These are phyloP conservation scores for Pituophis catenifer DNA, from an alignment of 2,113 vertebrate genomes.

Conservation along the genomic window DNA sequence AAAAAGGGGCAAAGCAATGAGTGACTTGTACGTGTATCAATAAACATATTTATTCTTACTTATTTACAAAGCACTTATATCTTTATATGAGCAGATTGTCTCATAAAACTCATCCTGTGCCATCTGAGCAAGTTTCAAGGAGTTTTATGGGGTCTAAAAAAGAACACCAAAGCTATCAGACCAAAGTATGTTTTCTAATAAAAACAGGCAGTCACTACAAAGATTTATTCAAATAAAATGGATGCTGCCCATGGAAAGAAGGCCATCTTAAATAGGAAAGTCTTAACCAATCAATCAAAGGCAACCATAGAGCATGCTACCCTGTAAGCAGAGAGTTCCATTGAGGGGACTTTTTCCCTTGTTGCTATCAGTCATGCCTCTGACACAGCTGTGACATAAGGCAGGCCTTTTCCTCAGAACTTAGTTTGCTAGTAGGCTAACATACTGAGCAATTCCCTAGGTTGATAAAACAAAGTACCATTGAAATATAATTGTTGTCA, in stretches of 20 bases:
- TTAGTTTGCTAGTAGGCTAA: not conserved
- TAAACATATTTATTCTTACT: not conserved
- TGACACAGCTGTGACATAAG: not conserved
- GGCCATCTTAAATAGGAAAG: not conserved
- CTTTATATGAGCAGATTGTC: not conserved
- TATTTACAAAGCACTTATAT: not conserved
- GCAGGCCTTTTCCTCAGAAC: not conserved
- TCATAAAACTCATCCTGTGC: not conserved
- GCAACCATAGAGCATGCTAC: not conserved
- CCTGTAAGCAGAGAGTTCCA: not conserved
- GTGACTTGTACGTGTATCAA: not conserved
- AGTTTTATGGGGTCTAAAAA: not conserved
- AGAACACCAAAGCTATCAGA: not conserved
- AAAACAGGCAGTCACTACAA: not conserved
- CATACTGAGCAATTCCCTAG: not conserved
- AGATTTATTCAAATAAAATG: not conserved
- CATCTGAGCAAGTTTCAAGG: not conserved
- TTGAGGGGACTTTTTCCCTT: not conserved
- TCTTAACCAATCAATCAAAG: not conserved
- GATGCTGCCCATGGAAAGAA: not conserved
- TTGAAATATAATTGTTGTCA: not conserved
- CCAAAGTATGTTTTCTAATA: not conserved
- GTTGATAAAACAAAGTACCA: not conserved
- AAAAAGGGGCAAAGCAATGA: not conserved
- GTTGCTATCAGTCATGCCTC: not conserved